Percentiles rank a stretch among this genome's conserved stretches.
These are phyloP conservation scores for Artibeus lituratus DNA, from an alignment of 2,797 vertebrate species.

Conservation along the genomic window DNA sequence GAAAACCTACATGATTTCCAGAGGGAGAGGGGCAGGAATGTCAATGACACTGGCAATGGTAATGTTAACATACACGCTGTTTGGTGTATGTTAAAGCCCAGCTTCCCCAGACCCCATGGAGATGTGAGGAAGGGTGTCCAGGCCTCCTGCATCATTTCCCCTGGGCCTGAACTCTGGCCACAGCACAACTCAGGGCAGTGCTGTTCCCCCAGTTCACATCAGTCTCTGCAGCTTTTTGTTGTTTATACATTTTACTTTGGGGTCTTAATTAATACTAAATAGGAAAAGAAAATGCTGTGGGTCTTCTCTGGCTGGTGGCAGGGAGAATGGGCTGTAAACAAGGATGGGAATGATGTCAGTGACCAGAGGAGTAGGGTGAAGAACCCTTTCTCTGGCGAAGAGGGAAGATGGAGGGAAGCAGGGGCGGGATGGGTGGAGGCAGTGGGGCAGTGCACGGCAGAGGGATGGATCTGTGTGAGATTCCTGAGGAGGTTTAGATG, in stretches of 20 bases:
- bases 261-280: constrained; percentile 47
- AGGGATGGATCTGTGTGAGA: constrained; percentile 72
- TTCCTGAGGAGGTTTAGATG: constrained; percentile 74
- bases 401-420: neutral
- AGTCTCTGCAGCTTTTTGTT: neutral
- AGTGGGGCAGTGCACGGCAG: neutral
- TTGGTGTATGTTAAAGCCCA: neutral
- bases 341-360: neutral
- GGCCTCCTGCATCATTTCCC: neutral
- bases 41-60: neutral
- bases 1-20: neutral
- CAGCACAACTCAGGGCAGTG: neutral
- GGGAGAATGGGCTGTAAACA: neutral
- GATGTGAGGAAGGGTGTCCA: neutral
- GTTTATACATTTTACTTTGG: neutral
- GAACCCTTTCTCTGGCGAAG: neutral
- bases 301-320: constrained; percentile 22
- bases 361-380: neutral
- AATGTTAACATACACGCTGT: too few relatives aligned
- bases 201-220: rapidly evolving
- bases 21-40: rapidly evolving
- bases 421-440: neutral
- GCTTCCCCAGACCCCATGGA: neutral
- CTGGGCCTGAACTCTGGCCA: neutral
- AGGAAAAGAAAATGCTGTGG: neutral